Evolutionary conservation across 2,888 invertebrate species (phyloP), one percentile per base, ranked within the genome.

Genomic region (Rhopalosiphum nymphaeae): DNA sequence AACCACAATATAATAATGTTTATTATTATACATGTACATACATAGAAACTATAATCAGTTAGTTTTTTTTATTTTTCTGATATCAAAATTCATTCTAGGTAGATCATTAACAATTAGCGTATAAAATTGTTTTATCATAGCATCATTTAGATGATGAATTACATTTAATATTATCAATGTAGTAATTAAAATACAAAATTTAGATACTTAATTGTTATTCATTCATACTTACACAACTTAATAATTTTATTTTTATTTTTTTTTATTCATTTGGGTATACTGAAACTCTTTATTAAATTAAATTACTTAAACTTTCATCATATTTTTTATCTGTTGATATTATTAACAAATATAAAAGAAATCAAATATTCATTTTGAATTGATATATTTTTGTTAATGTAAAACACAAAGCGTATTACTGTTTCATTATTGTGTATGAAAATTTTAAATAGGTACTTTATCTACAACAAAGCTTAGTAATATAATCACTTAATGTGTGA

Each of bases 61-160:
- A 92, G 92, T 89, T 78, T 92, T 92, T 11, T 91, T 86, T 88
- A 92, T 67, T 61, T 88, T 53, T 78, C 67, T 10, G 42, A 49
- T 90, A 49, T 36, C 10, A 44, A 61, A n/a, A 49, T 42, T 84
- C n/a, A 88, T 92, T 92, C 53, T 88, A 92, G 88, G 11, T 92
- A 92, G 92, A 92, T 42, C 7, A 44, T 89, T 53, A 44, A 86
- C n/a, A 49, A 88, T 92, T 89, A 92, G 42, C 88, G n/a, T 67
- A 78, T 89, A 87, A 49, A 61, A 89, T 92, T 89, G 29, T 67
- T 89, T 53, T 61, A 87, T 92, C 26, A 61, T 92, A 87, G 92
- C 61, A 92, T 92, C 61, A 92, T 42, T 92, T 87, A 92, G 61
- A 92, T 44, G n/a, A 67, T 10, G 61, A 61, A 44, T 29, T 46